phyloP scores from a whole-genome alignment of 2,113 vertebrate species.

The Cryptomyrus ogoouensis region DNA sequence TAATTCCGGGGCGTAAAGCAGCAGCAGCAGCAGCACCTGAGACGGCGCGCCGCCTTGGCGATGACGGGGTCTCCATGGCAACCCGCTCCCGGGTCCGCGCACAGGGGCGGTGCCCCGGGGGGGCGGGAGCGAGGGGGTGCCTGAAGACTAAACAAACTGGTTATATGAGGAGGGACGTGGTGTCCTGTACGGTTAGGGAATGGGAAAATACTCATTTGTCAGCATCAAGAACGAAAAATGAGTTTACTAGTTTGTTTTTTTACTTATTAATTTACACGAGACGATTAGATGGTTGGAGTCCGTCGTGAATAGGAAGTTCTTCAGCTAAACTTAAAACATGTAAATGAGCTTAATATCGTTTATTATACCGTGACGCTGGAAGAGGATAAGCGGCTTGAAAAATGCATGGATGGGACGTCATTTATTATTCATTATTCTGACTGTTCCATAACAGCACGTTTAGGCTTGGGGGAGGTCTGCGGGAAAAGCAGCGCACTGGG shows the following conservation, averaged over 20 bases:
- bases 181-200: background rate
- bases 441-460: background rate
- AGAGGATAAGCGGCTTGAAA: background rate
- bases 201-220: background rate
- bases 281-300: background rate
- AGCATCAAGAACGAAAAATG: background rate
- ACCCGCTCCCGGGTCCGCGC: background rate
- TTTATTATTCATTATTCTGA: conserved; percentile 5
- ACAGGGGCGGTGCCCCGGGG: background rate
- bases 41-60: background rate
- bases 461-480: background rate
- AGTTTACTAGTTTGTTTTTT: background rate
- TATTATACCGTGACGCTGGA: background rate
- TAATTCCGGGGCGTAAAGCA: conserved; percentile 1
- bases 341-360: background rate
- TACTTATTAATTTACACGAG: background rate
- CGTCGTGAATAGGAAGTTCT: background rate
- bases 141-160: conserved; percentile 17
- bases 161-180: background rate
- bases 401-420: background rate
- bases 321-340: background rate
- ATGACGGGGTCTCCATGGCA: conserved; percentile 7
- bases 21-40: conserved; percentile 8
- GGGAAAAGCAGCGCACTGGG: background rate
- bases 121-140: background rate